Evolutionary conservation across 2,888 invertebrate genomes (phyloP).

Genomic region (Chouioia cunea): DNA sequence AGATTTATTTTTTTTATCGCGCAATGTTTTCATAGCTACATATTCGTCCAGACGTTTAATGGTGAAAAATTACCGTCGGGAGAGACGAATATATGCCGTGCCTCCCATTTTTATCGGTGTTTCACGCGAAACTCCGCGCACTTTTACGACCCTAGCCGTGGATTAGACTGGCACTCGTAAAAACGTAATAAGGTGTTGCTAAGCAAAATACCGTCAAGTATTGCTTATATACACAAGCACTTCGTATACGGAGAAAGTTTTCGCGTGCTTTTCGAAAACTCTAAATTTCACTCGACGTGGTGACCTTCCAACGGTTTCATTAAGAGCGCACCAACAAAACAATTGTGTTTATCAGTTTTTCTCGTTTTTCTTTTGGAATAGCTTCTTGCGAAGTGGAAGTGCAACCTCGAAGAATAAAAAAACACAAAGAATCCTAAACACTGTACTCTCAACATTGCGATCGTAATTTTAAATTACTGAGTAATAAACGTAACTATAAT

Average conservation of each 20-base stretch:
- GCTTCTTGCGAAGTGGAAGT: neutral
- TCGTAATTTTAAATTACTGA: too few relatives aligned
- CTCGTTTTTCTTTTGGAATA: too few relatives aligned
- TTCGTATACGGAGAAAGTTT: neutral
- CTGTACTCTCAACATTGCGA: too few relatives aligned
- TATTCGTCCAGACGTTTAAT: neutral
- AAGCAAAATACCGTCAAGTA: constrained; percentile 5
- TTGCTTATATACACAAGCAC: constrained; percentile 14
- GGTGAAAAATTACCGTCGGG: constrained; percentile 28
- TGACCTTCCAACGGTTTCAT: too few relatives aligned
- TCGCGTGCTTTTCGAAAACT: neutral
- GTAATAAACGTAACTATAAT: too few relatives aligned
- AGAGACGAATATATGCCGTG: neutral
- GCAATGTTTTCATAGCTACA: neutral
- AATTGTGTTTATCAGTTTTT: neutral
- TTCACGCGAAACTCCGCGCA: neutral
- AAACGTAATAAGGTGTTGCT: constrained; percentile 27
- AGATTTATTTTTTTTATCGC: neutral
- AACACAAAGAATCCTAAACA: too few relatives aligned
- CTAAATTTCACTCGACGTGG: too few relatives aligned
- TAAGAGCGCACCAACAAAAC: neutral
- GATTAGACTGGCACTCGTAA: constrained; percentile 23
- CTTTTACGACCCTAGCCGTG: constrained; percentile 1
- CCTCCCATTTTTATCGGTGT: constrained; percentile 23
- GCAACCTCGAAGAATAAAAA: neutral